Evolutionary conservation across 2,113 vertebrate genomes (phyloP).

Genomic region (Strix aluco): DNA sequence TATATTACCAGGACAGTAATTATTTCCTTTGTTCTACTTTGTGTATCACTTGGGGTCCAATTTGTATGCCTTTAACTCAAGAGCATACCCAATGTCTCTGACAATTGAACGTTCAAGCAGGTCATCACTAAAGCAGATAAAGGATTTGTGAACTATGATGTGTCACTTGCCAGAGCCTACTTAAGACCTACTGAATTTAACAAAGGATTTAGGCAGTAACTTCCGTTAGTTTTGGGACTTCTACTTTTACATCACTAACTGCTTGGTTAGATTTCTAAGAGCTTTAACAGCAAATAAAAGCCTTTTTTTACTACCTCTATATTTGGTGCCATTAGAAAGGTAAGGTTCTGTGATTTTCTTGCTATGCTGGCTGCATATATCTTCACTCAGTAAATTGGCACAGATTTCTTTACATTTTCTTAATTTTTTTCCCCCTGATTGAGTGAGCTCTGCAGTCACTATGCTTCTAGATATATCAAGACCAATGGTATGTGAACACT

Average conservation of each 20-base stretch:
- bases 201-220: background rate
- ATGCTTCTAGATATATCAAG: background rate
- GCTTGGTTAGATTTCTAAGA: background rate
- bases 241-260: background rate
- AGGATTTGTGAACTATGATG: background rate
- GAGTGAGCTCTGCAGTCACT: background rate
- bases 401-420: background rate
- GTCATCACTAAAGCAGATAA: background rate
- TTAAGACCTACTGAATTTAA: background rate
- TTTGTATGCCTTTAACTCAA: background rate
- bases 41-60: background rate
- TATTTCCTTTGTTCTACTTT: background rate
- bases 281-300: background rate
- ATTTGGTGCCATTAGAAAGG: background rate
- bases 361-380: background rate
- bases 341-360: background rate
- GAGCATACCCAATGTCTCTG: background rate
- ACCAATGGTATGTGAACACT: background rate
- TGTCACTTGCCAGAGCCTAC: background rate
- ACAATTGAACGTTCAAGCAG: background rate
- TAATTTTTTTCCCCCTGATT: accelerated
- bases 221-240: background rate
- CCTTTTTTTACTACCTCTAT: background rate
- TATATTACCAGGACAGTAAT: background rate
- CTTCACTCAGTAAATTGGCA: background rate